Evolutionary conservation across 2,888 invertebrate species (phyloP), one percentile per base, ranked within the genome.

Genomic region (Drosophila heteroneura): DNA sequence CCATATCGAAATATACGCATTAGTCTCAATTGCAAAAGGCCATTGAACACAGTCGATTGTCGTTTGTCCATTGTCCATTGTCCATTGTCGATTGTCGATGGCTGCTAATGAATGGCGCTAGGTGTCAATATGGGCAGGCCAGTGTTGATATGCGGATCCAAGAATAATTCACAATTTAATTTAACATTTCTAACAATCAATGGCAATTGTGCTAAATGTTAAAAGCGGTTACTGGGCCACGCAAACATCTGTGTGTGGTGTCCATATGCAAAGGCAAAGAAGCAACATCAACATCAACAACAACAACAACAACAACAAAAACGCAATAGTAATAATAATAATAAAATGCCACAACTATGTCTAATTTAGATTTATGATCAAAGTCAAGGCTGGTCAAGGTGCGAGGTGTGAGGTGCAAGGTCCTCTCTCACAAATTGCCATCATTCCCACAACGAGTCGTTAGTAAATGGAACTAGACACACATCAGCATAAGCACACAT

Each of bases 301-400:
- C 3, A 33, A 33, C 10, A 32, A 53, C 26, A 65, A 64, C 59
- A 32, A 39, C 53, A 35, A 58, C 16, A 62, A 56, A 61, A 52
- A 58, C 35, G 35, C 39, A 56, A 39, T 37, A 58, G 54, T 54
- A 77, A 64, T 64, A 61, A 52, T 44, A 70, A 54, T 49, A 66
- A 73, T 59, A 67, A 82, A 75, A 39, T 53, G 61, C 51, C 35
- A 63, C 70, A 80, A 75, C 71, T 72, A 70, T 73, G 62, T 73
- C 65, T 72, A 85, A 90, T 85, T 85, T 75, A 87, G 82, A 87
- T 81, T 81, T 83, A 85, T 85, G 73, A 71, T 67, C 37, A 87
- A 76, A 73, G 88, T 82, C 90, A 85, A 81, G 85, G 84, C 74
- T 71, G 60, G 44, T 60, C 76, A 61, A 62, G 52, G 47, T 62